phyloP scores from a whole-genome alignment of 2,888 invertebrate genomes.

The Torymus aiolomorphi region DNA sequence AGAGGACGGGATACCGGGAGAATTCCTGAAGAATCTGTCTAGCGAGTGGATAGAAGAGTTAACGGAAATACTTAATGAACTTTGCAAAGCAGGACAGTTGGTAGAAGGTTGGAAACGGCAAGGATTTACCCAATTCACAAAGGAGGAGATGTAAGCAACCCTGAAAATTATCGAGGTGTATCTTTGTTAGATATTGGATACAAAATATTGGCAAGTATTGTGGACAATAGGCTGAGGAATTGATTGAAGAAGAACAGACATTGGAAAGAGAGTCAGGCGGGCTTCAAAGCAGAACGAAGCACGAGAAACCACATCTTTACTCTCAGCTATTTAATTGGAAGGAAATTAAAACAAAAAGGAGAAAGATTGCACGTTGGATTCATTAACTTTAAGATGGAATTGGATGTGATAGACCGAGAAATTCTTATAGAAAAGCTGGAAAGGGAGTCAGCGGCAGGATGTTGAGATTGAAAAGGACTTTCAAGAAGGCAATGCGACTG shows the following conservation, averaged over 20 bases:
- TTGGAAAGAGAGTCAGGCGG: slow-evolving; percentile 25
- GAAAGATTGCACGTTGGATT: background rate
- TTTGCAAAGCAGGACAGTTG: slow-evolving; percentile 28
- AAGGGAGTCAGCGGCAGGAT: slow-evolving; percentile 26
- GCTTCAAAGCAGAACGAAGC: slow-evolving; percentile 4
- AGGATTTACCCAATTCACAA: slow-evolving; percentile 34
- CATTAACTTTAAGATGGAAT: background rate
- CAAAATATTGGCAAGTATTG: slow-evolving; percentile 25
- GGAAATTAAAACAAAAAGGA: slow-evolving; percentile 13
- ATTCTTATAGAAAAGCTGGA: background rate
- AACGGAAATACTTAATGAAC: background rate
- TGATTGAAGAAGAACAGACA: slow-evolving; percentile 13
- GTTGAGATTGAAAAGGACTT: background rate
- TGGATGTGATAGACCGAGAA: background rate
- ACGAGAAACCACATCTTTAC: slow-evolving; percentile 24
- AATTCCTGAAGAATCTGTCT: no score
- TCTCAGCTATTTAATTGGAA: background rate
- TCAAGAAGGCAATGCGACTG: no score
- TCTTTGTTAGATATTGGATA: slow-evolving; percentile 32
- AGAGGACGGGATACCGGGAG: no score
- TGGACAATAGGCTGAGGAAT: slow-evolving; percentile 13
- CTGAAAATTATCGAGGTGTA: slow-evolving; percentile 26
- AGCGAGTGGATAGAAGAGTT: no score
- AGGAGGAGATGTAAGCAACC: background rate
- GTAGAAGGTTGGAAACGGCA: slow-evolving; percentile 31